These are phyloP conservation scores for Tineola bisselliella DNA, from an alignment of 2,888 invertebrate genomes.

Conservation along the genomic window DNA sequence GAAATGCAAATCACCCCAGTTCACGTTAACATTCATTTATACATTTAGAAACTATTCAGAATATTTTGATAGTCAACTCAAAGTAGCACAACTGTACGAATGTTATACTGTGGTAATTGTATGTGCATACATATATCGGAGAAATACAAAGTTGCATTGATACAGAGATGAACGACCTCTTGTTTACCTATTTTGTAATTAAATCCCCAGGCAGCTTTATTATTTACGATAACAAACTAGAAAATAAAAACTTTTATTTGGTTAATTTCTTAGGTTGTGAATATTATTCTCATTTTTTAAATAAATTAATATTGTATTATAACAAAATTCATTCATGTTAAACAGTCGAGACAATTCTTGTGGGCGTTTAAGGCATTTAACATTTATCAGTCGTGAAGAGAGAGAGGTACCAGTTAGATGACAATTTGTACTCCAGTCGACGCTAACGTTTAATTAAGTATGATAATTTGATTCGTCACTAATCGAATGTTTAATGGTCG, in stretches of 20 bases:
- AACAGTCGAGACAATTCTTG: not conserved
- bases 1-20: not conserved
- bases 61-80: slow-evolving; percentile 9
- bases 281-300: not conserved
- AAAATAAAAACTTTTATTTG: not conserved
- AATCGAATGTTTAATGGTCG: not conserved
- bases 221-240: not conserved
- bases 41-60: not conserved
- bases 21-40: slow-evolving; percentile 6
- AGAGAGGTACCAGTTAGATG: not conserved
- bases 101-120: not conserved
- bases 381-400: not conserved
- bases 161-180: not conserved
- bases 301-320: no score
- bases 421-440: not conserved
- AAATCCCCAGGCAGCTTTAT: not conserved
- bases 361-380: not conserved
- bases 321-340: not conserved
- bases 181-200: slow-evolving; percentile 2
- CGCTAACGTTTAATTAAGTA: not conserved
- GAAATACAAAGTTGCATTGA: not conserved
- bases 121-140: not conserved
- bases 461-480: not conserved
- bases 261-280: not conserved
- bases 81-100: not conserved